Percentiles rank a stretch among this genome's conserved stretches.
Evolutionary conservation across 2,797 vertebrate genomes (phyloP).

Genomic region (Onychomys arenicola): DNA sequence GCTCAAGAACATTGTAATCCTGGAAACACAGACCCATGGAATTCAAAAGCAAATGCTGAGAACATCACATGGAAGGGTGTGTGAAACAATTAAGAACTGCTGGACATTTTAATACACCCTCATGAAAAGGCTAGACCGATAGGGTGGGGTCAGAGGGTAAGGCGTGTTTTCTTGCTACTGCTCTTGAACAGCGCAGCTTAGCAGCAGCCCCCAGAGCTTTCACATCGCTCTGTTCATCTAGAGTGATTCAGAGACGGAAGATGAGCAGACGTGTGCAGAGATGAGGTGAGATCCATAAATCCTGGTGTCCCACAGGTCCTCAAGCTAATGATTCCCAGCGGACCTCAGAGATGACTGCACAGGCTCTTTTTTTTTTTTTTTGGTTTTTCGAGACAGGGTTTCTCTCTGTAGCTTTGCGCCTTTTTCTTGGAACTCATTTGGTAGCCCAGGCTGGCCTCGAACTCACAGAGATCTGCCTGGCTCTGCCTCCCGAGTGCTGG

Average conservation of each 20-base stretch:
- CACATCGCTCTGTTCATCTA: background rate
- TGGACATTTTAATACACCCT: conserved; percentile 9
- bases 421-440: too few relatives aligned
- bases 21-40: background rate
- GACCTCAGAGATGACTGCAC: background rate
- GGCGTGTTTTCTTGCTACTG: background rate
- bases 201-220: too few relatives aligned
- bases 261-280: background rate
- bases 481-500: too few relatives aligned
- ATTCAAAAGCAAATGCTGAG: background rate
- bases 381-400: too few relatives aligned
- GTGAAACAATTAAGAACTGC: background rate
- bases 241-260: background rate
- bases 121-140: background rate
- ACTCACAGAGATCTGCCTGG: too few relatives aligned
- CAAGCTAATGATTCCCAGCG: background rate
- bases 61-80: background rate
- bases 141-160: background rate
- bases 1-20: conserved; percentile 1
- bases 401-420: too few relatives aligned
- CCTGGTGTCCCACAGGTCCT: background rate
- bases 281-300: background rate
- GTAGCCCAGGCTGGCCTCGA: too few relatives aligned
- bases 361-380: too few relatives aligned
- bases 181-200: background rate